phyloP scores from a whole-genome alignment of 2,888 invertebrate genomes.

The Loripinus fragilis region DNA sequence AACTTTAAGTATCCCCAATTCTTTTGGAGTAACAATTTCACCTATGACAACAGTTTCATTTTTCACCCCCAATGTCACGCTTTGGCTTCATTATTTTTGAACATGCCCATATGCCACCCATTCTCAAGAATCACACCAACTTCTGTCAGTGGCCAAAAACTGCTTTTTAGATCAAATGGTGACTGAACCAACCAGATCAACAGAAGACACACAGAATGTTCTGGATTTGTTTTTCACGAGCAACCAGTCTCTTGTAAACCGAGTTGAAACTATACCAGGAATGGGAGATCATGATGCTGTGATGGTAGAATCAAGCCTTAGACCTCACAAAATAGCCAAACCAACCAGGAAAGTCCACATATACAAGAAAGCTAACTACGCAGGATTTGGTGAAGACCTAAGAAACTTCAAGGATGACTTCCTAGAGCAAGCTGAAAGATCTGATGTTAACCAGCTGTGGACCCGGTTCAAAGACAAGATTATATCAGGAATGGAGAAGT shows the following conservation, averaged over 20 bases:
- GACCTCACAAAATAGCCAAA: constrained; percentile 25
- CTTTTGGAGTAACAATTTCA: too few relatives aligned
- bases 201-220: constrained; percentile 25
- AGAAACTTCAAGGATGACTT: not conserved
- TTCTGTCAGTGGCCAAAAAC: too few relatives aligned
- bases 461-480: not conserved
- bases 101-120: constrained; percentile 17
- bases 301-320: constrained; percentile 32
- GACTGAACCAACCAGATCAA: constrained; percentile 27
- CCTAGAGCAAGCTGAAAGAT: too few relatives aligned
- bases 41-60: too few relatives aligned
- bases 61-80: too few relatives aligned
- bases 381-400: constrained; percentile 22
- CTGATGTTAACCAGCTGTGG: not conserved
- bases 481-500: not conserved
- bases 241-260: constrained; percentile 30
- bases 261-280: constrained; percentile 19
- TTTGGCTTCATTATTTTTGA: too few relatives aligned
- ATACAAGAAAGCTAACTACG: constrained; percentile 34
- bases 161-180: too few relatives aligned
- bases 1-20: too few relatives aligned
- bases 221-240: constrained; percentile 37
- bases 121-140: constrained; percentile 21
- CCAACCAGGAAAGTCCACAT: constrained; percentile 29
- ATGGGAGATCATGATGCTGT: constrained; percentile 39